phyloP scores from a whole-genome alignment of 2,888 invertebrate genomes.

The Choristoneura rosaceana region DNA sequence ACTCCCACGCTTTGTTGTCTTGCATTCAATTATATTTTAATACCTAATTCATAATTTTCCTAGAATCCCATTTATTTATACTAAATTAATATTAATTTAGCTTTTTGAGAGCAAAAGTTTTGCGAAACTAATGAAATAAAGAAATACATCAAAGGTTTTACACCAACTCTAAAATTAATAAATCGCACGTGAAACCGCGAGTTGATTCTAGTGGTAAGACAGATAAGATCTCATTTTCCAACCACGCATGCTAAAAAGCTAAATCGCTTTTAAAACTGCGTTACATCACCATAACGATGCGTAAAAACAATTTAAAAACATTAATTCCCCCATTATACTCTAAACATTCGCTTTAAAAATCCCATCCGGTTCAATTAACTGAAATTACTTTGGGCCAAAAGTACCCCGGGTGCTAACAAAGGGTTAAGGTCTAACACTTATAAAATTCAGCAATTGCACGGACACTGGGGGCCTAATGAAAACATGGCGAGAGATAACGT shows the following conservation, averaged over 20 bases:
- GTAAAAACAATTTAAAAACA: not conserved
- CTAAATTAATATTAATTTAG: too few relatives aligned
- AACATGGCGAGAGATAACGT: constrained; percentile 54
- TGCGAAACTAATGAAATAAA: too few relatives aligned
- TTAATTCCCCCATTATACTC: not conserved
- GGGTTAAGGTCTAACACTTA: constrained; percentile 62
- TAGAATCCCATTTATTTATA: too few relatives aligned
- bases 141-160: too few relatives aligned
- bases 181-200: too few relatives aligned
- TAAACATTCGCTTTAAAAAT: constrained; percentile 14
- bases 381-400: constrained; percentile 5
- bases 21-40: too few relatives aligned
- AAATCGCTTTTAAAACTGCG: not conserved
- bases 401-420: constrained; percentile 10
- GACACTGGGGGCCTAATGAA: constrained; percentile 51
- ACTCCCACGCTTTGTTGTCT: too few relatives aligned
- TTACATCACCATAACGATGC: not conserved
- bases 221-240: not conserved
- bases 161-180: too few relatives aligned
- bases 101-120: too few relatives aligned
- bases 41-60: too few relatives aligned
- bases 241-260: not conserved
- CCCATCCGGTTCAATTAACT: constrained; percentile 4
- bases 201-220: not conserved
- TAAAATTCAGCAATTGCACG: constrained; percentile 64